Conservation (phyloP, 92 coral and sea anemone genomes). For the Parazoanthus atlanticus region DNA sequence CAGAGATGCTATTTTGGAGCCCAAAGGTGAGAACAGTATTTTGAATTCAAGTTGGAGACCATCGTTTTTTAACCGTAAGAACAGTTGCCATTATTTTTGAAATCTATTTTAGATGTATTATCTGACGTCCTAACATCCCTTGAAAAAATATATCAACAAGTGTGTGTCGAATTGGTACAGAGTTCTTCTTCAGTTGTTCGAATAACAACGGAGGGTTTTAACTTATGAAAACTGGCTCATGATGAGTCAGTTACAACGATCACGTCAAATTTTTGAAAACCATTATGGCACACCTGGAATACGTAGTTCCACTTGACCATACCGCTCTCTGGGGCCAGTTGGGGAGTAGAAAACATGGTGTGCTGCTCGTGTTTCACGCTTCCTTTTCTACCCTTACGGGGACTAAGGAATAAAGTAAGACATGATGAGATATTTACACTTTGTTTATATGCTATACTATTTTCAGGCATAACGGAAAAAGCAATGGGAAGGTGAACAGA, state of each 20-base stretch:
- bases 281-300: conserved; percentile 66
- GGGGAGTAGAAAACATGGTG: conserved; percentile 75
- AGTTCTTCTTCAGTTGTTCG: too few species aligned
- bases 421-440: background rate
- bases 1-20: too few species aligned
- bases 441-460: background rate
- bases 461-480: background rate
- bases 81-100: too few species aligned
- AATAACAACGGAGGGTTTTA: too few species aligned
- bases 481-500: background rate
- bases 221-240: too few species aligned
- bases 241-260: background rate
- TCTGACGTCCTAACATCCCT: too few species aligned
- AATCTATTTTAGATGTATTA: too few species aligned
- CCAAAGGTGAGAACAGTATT: too few species aligned
- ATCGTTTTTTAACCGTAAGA: too few species aligned
- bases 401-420: conserved; percentile 47
- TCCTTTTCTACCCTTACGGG: conserved; percentile 84
- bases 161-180: too few species aligned
- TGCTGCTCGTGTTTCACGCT: conserved; percentile 69
- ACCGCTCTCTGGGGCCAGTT: conserved; percentile 83
- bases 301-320: conserved; percentile 85
- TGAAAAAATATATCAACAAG: too few species aligned
- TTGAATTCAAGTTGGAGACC: too few species aligned
- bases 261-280: background rate